Percentiles rank a stretch among this genome's conserved stretches.
Evolutionary conservation across 1,140 invertebrate species (phyloP).

Genomic region (Drosophila hydei): DNA sequence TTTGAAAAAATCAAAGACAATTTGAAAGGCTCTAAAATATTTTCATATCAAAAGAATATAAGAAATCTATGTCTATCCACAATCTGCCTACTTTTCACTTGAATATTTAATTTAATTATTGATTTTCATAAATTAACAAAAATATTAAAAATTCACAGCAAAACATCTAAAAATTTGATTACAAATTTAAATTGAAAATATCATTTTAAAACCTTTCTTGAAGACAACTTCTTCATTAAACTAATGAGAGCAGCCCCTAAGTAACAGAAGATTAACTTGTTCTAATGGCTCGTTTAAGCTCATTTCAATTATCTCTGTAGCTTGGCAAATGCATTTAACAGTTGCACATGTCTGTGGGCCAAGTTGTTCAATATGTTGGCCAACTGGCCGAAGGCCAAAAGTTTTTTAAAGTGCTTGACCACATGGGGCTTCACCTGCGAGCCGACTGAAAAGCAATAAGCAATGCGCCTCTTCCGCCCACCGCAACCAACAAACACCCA

Average conservation of each 20-base stretch:
- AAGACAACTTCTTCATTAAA: not conserved
- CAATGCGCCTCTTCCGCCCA: not conserved
- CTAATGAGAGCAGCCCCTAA: not conserved
- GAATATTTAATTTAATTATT: not conserved
- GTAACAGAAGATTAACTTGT: not conserved
- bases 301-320: slow-evolving; percentile 10
- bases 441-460: slow-evolving; percentile 35
- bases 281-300: not conserved
- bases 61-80: no score
- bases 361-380: slow-evolving; percentile 26
- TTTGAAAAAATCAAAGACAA: no score
- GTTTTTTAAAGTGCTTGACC: slow-evolving; percentile 48
- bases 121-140: no score
- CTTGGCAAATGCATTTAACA: slow-evolving; percentile 6
- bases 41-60: no score
- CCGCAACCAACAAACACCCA: not conserved
- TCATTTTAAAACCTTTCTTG: not conserved
- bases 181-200: no score
- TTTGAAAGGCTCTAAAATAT: no score
- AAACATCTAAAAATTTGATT: no score
- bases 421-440: slow-evolving; percentile 40
- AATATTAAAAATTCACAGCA: no score
- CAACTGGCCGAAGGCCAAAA: slow-evolving; percentile 33
- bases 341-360: slow-evolving; percentile 1
- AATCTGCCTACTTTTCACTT: no score